Base-by-base conservation (phyloP, 92 coral and sea anemone species). In the Zoanthus solanderi region DNA sequence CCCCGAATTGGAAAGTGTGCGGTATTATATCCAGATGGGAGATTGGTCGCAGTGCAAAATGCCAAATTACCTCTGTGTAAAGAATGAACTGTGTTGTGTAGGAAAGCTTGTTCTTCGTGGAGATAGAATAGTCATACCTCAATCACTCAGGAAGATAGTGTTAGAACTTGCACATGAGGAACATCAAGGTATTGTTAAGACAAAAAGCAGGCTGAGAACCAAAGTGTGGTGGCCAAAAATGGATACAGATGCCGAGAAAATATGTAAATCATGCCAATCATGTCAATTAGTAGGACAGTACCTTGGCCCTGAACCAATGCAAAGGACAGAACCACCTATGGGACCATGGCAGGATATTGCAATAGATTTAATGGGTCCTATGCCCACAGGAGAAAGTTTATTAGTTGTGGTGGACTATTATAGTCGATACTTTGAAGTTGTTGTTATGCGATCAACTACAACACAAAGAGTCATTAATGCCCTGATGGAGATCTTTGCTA, bases 211-310 rank as follows among this genome's bases (percentile, higher is more conserved):
- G 42, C 42, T 0, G 42, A 37, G 42, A 37, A 37, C 42, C 42
- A 37, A 37, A 37, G 42, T 37, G 42, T 37, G 42, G 42, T 37
- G 42, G 42, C 42, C 42, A 37, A 37, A 37, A 37, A 37, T 37
- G 42, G 42, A 37, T 37, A 2, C 42, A 37, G 42, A 37, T 37
- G 42, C 1, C 42, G 2, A 37, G 42, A 37, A 47, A 79, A 50
- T 83, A 53, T 91, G 94, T 82, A 88, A 84, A 80, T 76, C 92
- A 0, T 91, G 94, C 75, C 89, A 74, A 54, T 92, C 90, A 47
- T 89, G 94, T 79, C 94, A 92, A 71, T 57, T 75, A 11, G 94
- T 89, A 12, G 88, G 90, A 0, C 85, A 79, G 72, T 69, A 76
- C 32, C 68, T 37, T 82, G 71, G 44, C 5, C 92, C 94, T 4